Percentiles rank a stretch among this genome's conserved stretches.
Conservation (phyloP, 1,140 invertebrate species). For the Magallana gigas region DNA sequence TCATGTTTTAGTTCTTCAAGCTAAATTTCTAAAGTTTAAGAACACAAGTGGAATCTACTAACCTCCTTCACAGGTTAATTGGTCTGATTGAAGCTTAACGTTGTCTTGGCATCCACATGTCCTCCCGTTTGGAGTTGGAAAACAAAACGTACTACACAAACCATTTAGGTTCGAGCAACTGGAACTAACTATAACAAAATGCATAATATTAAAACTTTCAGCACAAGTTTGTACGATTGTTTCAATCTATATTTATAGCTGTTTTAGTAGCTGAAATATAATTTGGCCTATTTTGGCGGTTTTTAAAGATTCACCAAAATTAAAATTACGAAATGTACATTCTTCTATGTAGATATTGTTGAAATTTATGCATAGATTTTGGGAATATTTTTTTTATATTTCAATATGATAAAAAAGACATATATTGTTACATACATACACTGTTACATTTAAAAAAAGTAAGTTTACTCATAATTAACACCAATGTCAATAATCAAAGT, state of each 20-base stretch:
- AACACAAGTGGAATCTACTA: neutral
- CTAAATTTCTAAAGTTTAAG: neutral
- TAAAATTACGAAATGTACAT: too few species aligned
- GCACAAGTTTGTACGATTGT: too few species aligned
- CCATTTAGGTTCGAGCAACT: conserved; percentile 8
- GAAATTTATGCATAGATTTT: too few species aligned
- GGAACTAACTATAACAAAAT: neutral
- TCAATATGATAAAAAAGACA: neutral
- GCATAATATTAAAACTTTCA: neutral
- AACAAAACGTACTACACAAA: conserved; percentile 35
- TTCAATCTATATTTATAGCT: neutral
- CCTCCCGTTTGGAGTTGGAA: conserved; percentile 29
- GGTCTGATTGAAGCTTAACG: neutral
- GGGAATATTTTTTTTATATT: too few species aligned
- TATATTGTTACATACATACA: neutral
- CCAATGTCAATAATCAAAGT: neutral
- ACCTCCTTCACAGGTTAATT: conserved; percentile 22
- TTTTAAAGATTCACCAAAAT: too few species aligned
- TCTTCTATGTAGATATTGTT: too few species aligned
- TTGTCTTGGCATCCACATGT: conserved; percentile 38
- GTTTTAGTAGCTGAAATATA: neutral
- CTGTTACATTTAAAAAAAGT: neutral
- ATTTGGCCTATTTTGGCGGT: too few species aligned
- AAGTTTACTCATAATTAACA: neutral
- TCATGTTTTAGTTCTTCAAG: neutral